Evolutionary conservation across 2,113 vertebrate species (phyloP).

Genomic region (Cyanistes caeruleus): DNA sequence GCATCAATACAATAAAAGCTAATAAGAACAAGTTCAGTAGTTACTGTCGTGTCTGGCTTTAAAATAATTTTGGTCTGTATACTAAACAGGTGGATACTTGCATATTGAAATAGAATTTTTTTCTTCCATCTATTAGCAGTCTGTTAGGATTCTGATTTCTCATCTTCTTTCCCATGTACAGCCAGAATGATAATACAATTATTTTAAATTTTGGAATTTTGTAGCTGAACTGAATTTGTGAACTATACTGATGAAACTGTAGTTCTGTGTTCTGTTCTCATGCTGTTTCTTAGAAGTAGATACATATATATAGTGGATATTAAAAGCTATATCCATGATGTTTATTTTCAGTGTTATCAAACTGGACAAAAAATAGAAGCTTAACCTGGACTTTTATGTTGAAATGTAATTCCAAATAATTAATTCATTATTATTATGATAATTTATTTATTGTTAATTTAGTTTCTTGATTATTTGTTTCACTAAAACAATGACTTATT

Average conservation of each 20-base stretch:
- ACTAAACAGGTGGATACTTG: constrained; percentile 59
- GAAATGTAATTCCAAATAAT: constrained; percentile 60
- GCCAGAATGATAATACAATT: background rate
- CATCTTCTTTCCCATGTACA: constrained; percentile 46
- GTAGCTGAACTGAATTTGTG: background rate
- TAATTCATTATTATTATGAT: constrained; percentile 35
- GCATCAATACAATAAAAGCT: constrained; percentile 56
- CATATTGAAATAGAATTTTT: constrained; percentile 51
- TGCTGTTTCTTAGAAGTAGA: background rate
- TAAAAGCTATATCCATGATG: background rate
- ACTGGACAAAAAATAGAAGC: constrained; percentile 2
- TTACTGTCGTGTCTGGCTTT: constrained; percentile 20
- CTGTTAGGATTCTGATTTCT: constrained; percentile 33
- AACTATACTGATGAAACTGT: background rate
- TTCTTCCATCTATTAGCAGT: constrained; percentile 46
- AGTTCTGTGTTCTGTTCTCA: background rate
- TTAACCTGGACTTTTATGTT: background rate
- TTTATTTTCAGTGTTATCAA: constrained; percentile 37
- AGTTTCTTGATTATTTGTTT: constrained; percentile 61
- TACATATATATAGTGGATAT: background rate
- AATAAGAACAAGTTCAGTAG: constrained; percentile 33
- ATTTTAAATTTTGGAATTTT: constrained; percentile 21
- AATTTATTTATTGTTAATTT: constrained; percentile 69
- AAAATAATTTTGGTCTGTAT: constrained; percentile 56
- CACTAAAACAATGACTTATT: constrained; percentile 51